Conservation (phyloP, 2,888 invertebrate species). For the Noctua pronuba region DNA sequence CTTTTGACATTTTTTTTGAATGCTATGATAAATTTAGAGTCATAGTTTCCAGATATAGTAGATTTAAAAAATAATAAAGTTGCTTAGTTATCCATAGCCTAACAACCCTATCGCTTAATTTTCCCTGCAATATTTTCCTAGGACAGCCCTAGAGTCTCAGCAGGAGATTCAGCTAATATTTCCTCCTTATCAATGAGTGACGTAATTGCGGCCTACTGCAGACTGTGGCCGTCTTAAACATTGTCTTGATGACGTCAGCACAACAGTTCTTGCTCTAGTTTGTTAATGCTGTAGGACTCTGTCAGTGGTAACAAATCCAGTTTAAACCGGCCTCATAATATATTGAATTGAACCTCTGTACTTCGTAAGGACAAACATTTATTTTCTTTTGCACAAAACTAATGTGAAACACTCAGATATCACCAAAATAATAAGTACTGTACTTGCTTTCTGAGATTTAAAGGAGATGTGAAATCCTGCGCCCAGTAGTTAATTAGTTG, state of each 20-base stretch:
- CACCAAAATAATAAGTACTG: background rate
- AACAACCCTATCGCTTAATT: background rate
- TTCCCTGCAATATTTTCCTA: background rate
- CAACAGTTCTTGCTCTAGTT: no score
- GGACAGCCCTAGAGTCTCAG: constrained; percentile 17
- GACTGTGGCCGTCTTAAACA: background rate
- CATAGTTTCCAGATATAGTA: background rate
- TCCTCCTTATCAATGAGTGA: constrained; percentile 58
- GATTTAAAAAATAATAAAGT: background rate
- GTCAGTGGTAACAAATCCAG: background rate
- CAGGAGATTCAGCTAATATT: constrained; percentile 42
- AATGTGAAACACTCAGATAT: background rate
- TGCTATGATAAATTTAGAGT: background rate
- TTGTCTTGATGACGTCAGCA: constrained; percentile 12
- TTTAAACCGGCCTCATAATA: background rate
- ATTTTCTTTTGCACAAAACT: background rate
- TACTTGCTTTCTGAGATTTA: background rate
- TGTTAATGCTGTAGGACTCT: background rate
- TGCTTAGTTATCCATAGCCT: background rate
- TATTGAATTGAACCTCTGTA: background rate
- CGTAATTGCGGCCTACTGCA: constrained; percentile 20
- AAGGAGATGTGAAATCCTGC: no score
- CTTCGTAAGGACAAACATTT: background rate
- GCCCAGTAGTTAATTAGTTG: no score
- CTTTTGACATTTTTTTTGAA: background rate